These are phyloP conservation scores for Sarcophaga carnaria DNA, from an alignment of 2,888 invertebrate species.

Conservation along the genomic window DNA sequence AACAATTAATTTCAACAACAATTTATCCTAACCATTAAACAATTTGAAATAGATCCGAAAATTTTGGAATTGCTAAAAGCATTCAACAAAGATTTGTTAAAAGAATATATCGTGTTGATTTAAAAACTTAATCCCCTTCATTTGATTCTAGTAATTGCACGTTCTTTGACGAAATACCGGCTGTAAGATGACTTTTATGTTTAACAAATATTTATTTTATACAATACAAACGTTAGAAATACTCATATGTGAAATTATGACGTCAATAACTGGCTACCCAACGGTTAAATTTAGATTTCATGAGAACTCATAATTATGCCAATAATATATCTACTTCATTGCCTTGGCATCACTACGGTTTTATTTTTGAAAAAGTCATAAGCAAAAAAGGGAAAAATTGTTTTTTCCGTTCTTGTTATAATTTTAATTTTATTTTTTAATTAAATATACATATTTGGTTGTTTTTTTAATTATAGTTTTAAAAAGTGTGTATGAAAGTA, in stretches of 20 bases:
- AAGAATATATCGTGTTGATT: background rate
- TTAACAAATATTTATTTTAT: background rate
- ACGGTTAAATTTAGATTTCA: slow-evolving; percentile 34
- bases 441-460: too few species aligned
- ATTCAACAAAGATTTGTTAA: too few species aligned
- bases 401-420: background rate
- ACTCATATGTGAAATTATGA: background rate
- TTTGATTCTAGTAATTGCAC: background rate
- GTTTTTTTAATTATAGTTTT: background rate
- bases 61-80: too few species aligned
- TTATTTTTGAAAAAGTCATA: background rate
- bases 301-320: slow-evolving; percentile 11
- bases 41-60: too few species aligned
- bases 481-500: background rate
- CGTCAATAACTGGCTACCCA: background rate
- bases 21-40: too few species aligned
- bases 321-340: background rate
- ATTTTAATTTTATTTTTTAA: too few species aligned
- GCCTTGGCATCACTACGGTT: background rate
- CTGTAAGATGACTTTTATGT: background rate
- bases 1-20: too few species aligned
- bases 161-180: background rate
- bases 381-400: background rate
- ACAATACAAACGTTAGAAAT: background rate
- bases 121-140: background rate